Base-by-base conservation (phyloP, 2,888 invertebrate species). In the Thymelicus sylvestris region DNA sequence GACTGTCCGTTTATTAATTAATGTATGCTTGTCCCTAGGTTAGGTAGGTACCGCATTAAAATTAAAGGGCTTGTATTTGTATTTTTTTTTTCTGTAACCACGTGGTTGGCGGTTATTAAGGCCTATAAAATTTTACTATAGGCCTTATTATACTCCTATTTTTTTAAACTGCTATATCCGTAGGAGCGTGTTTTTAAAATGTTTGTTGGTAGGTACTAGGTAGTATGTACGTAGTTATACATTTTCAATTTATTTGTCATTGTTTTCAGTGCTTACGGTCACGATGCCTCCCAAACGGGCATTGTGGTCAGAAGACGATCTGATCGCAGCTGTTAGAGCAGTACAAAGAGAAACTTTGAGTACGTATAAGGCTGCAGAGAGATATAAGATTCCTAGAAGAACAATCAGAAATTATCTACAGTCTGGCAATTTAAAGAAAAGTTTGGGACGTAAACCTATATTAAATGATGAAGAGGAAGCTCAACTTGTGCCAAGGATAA, bases 321-420 rank as follows among this genome's bases (percentile, higher is more conserved):
- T 78, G 67, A 57, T 73, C 55, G 24, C 74, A 62, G 78, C 61
- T 44, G 69, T 67, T 10, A 13, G 64, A 65, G 64, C 77, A 70
- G n/a, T 79, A 73, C 68, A 77, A 73, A 74, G 75, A 69, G 77
- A 76, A 72, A 71, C 2, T 10, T n/a, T 77, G 72, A 74, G 72
- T 63, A 72, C 74, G 60, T 74, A 75, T 57, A 72, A 57, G 55
- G 77, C 78, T 74, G 78, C 78, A 47, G 74, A 72, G 13, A 74
- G 72, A 47, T 78, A 76, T 72, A 78, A 77, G 8, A 59, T 79
- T 63, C 79, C 78, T 52, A 78, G 80, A 72, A 71, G 78, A 74
- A 81, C 77, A 48, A 70, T 80, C 12, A 71, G 78, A 72, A 77
- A 78, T 61, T 77, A 80, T 70, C 69, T 77, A 19, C 67, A 66